Evolutionary conservation across 2,113 vertebrate genomes (phyloP).

Genomic region (Zeus faber): DNA sequence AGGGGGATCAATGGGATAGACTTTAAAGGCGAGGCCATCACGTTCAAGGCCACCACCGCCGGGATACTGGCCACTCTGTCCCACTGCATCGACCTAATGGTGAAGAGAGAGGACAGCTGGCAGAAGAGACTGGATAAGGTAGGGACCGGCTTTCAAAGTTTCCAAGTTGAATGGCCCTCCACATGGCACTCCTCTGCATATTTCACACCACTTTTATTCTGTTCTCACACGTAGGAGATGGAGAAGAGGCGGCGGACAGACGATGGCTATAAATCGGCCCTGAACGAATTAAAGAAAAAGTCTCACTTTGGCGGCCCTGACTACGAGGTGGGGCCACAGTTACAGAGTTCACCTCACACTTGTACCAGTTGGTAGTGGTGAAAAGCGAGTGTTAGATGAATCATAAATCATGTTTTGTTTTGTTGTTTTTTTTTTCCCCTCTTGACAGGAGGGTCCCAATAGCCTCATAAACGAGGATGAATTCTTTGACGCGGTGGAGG

Average conservation of each 20-base stretch:
- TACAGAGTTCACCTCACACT: no score
- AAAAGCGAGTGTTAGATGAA: no score
- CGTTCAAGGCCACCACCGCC: conserved; percentile 97
- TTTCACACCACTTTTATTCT: not conserved
- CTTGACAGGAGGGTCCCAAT: conserved; percentile 91
- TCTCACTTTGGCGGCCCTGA: conserved; percentile 95
- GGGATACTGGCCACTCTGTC: conserved; percentile 95
- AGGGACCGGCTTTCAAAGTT: not conserved
- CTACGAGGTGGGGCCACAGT: conserved; percentile 82
- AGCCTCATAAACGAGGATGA: conserved; percentile 98
- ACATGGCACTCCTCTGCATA: not conserved
- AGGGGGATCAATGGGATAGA: conserved; percentile 87
- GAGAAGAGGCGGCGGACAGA: conserved; percentile 87
- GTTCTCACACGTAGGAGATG: conserved; percentile 74
- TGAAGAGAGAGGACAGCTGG: conserved; percentile 95
- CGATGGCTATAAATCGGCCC: conserved; percentile 85
- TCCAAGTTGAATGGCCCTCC: not conserved
- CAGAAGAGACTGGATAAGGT: conserved; percentile 95
- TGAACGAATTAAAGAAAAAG: conserved; percentile 92
- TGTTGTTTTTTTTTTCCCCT: not conserved
- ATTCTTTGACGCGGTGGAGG: conserved; percentile 98
- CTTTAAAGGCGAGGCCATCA: conserved; percentile 99
- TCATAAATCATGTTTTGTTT: no score
- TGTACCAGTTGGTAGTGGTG: no score
- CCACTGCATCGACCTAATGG: conserved; percentile 97